phyloP scores from a whole-genome alignment of 1,140 invertebrate genomes.

The Caenorhabditis elegans region WBcel235 BX284606.5:3995501-3996000 shows the following conservation, averaged over 20 bases:
- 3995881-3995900: neutral
- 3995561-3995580: neutral
- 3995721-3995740: conserved; percentile 1
- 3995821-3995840: neutral
- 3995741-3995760: neutral
- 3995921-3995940: conserved; percentile 5
- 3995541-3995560: neutral
- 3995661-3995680: neutral
- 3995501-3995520: neutral
- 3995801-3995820: neutral
- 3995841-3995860: too few relatives aligned
- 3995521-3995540: neutral
- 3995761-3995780: neutral
- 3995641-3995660: neutral
- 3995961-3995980: neutral
- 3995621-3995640: neutral
- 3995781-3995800: too few relatives aligned
- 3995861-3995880: too few relatives aligned
- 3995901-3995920: conserved; percentile 24
- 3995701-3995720: neutral
- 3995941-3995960: conserved; percentile 9
- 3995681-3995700: neutral
- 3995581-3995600: conserved; percentile 24
- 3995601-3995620: neutral
- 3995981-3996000: neutral